phyloP scores from a whole-genome alignment of 2,797 vertebrate species.

The Hypotaenidia philippensis region DNA sequence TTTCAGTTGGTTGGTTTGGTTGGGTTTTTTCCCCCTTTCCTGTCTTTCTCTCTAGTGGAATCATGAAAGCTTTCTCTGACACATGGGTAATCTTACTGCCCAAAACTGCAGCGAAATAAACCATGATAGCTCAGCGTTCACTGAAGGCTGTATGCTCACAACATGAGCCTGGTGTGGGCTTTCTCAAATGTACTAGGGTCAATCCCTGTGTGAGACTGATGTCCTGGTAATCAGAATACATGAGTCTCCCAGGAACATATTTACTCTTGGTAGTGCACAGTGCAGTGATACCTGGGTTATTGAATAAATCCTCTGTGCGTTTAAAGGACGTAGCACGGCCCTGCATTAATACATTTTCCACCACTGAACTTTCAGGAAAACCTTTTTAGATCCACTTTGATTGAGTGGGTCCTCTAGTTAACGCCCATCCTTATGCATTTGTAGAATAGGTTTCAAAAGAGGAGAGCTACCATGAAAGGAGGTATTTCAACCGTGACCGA shows the following conservation, averaged over 20 bases:
- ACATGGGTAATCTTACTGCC: background rate
- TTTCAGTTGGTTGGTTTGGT: background rate
- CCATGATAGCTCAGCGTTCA: background rate
- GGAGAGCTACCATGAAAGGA: background rate
- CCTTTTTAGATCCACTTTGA: background rate
- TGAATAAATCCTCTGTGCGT: fast-evolving
- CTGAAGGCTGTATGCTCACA: background rate
- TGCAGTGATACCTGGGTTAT: background rate
- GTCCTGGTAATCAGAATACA: background rate
- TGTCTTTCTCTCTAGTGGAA: background rate
- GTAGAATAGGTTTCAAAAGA: background rate
- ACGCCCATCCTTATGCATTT: background rate
- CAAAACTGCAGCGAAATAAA: background rate
- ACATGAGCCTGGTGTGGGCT: background rate
- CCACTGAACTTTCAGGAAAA: background rate
- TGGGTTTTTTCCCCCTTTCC: too few species aligned
- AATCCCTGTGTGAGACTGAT: background rate
- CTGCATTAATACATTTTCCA: fast-evolving
- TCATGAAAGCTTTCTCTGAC: background rate
- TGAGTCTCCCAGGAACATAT: fast-evolving
- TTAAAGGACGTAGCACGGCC: background rate
- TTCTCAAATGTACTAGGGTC: fast-evolving
- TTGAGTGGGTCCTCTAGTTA: background rate
- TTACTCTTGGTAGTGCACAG: background rate
- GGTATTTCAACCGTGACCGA: fast-evolving